phyloP scores from a whole-genome alignment of 2,888 invertebrate species.

The Sturmia bella region DNA sequence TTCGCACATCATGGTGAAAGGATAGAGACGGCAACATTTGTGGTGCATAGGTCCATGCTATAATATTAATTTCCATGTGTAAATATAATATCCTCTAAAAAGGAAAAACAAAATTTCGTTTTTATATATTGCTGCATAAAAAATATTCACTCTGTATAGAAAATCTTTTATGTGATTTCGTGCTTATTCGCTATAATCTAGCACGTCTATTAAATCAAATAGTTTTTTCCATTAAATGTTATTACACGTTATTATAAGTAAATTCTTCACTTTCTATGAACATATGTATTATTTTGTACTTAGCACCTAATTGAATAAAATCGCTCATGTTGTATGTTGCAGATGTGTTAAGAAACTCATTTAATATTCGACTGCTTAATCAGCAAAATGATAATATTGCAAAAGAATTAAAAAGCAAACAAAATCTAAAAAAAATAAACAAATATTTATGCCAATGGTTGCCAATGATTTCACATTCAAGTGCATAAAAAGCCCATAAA shows the following conservation, averaged over 20 bases:
- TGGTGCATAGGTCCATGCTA: constrained; percentile 47
- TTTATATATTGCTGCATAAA: constrained; percentile 58
- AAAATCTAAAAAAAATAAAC: background rate
- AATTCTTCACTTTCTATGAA: constrained; percentile 63
- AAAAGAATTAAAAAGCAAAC: background rate
- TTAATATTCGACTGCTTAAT: too few species aligned
- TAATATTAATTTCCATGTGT: background rate
- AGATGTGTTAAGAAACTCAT: too few species aligned
- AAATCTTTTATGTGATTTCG: constrained; percentile 65
- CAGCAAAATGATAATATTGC: background rate
- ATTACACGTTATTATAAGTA: constrained; percentile 66
- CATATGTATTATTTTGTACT: background rate
- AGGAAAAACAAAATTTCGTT: constrained; percentile 1
- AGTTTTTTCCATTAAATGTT: constrained; percentile 68
- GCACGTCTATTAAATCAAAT: constrained; percentile 69
- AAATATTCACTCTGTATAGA: constrained; percentile 55
- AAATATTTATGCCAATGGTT: constrained; percentile 34
- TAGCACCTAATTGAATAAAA: too few species aligned
- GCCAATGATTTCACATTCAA: constrained; percentile 48
- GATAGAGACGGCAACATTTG: constrained; percentile 5
- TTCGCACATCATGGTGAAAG: constrained; percentile 1
- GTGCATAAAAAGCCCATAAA: constrained; percentile 36
- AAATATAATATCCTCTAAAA: constrained; percentile 4
- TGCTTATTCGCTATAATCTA: constrained; percentile 67
- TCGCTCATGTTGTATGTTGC: too few species aligned